These are phyloP conservation scores for Platalea minor DNA, from an alignment of 2,797 vertebrate genomes.

Conservation along the genomic window DNA sequence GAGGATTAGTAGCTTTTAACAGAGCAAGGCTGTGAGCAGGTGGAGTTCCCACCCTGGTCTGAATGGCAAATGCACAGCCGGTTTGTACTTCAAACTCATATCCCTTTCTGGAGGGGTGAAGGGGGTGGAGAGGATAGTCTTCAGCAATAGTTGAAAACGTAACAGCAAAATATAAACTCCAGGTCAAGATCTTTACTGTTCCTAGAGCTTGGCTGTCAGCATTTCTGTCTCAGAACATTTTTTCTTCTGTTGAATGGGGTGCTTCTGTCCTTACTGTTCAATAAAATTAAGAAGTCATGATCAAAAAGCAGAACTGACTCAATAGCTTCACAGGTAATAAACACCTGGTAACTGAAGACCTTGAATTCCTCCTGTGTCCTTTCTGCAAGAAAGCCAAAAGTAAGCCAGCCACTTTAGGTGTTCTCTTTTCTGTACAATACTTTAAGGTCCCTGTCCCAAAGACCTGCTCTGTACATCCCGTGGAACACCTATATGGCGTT, in stretches of 20 bases:
- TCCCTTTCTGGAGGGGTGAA: neutral
- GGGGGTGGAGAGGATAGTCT: neutral
- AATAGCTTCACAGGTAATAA: neutral
- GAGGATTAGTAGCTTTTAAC: constrained; percentile 69
- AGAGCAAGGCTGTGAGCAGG: constrained; percentile 65
- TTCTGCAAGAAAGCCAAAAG: neutral
- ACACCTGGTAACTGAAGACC: neutral
- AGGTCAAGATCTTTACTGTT: neutral
- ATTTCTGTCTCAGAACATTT: neutral
- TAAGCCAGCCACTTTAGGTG: neutral
- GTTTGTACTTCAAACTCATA: constrained; percentile 21
- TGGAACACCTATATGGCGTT: neutral
- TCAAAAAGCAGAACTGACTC: neutral
- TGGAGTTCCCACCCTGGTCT: constrained; percentile 59
- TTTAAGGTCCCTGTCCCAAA: neutral
- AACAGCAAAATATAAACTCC: neutral
- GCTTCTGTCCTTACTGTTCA: neutral
- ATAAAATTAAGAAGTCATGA: neutral
- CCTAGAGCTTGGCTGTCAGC: neutral
- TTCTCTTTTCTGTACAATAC: neutral
- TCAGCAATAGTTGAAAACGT: neutral
- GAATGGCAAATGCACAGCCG: neutral
- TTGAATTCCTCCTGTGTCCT: neutral
- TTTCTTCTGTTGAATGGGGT: neutral
- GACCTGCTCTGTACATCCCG: neutral